phyloP scores from a whole-genome alignment of 2,888 invertebrate genomes.

The Hyposoter dolosus region DNA sequence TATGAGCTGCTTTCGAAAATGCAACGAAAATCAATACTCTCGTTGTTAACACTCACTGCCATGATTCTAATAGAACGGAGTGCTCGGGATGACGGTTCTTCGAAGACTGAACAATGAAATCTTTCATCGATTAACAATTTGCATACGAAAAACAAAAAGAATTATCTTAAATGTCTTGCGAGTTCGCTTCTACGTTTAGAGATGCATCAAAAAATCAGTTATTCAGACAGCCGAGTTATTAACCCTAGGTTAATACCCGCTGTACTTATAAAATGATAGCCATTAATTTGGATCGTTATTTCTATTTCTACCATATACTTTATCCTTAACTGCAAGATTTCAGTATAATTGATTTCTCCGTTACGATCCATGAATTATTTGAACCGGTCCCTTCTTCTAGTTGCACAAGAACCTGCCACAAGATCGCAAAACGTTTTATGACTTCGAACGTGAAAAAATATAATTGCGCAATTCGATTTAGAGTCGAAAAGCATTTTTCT shows the following conservation, averaged over 20 bases:
- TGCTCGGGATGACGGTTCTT: background rate
- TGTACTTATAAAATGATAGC: background rate
- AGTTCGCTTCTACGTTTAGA: background rate
- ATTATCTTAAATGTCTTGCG: background rate
- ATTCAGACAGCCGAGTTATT: conserved; percentile 16
- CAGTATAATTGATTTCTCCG: background rate
- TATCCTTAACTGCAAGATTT: background rate
- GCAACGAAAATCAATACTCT: background rate
- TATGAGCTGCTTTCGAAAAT: background rate
- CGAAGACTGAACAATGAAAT: conserved; percentile 22
- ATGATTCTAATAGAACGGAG: background rate
- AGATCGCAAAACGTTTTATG: background rate
- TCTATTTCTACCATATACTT: background rate
- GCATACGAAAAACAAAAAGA: background rate
- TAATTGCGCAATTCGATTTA: background rate
- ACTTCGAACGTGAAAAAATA: background rate
- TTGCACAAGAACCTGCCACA: background rate
- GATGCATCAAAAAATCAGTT: background rate
- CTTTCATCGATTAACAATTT: conserved; percentile 12
- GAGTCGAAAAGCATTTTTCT: background rate
- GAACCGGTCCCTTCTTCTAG: background rate
- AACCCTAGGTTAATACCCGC: background rate
- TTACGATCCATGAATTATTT: background rate
- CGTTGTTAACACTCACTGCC: conserved; percentile 3
- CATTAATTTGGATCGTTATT: background rate